A percentile compares a stretch with the other conserved stretches of the same genome.
These are phyloP conservation scores for Archaeoteleia sp. DNA, from an alignment of 2,888 invertebrate species.

Conservation along the genomic window DNA sequence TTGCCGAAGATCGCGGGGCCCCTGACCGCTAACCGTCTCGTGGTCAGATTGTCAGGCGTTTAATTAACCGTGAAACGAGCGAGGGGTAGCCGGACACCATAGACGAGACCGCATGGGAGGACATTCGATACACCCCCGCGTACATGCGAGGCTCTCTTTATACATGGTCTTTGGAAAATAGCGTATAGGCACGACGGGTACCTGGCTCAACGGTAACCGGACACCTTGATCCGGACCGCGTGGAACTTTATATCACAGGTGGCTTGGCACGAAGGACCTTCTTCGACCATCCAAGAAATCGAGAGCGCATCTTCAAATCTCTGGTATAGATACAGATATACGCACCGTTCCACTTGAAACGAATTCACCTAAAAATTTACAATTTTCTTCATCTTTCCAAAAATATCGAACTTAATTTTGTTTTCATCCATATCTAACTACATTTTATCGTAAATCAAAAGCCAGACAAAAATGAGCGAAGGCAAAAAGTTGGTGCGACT, in stretches of 20 bases:
- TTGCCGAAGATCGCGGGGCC: conserved; percentile 61
- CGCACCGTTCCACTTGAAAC: conserved; percentile 19
- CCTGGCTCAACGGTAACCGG: conserved; percentile 53
- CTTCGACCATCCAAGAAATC: conserved; percentile 53
- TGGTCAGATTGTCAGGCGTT: conserved; percentile 74
- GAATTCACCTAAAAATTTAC: conserved; percentile 60
- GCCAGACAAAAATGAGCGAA: conserved; percentile 40
- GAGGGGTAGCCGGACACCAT: conserved; percentile 72
- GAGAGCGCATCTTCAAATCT: conserved; percentile 37
- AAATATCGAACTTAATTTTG: conserved; percentile 5
- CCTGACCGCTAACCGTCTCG: conserved; percentile 70
- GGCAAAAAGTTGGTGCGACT: conserved; percentile 54
- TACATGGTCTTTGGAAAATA: conserved; percentile 49
- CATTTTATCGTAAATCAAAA: conserved; percentile 25
- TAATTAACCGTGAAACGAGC: conserved; percentile 75
- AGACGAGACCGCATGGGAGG: conserved; percentile 70
- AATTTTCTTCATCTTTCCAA: too few species aligned
- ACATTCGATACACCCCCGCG: conserved; percentile 73
- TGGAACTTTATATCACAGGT: conserved; percentile 74
- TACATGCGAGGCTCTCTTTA: conserved; percentile 41
- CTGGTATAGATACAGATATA: conserved; percentile 16
- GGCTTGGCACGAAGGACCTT: conserved; percentile 60
- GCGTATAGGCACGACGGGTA: conserved; percentile 42
- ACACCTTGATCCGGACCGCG: conserved; percentile 64
- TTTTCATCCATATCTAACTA: conserved; percentile 2